Evolutionary conservation across 2,113 vertebrate species (phyloP), one percentile per base, ranked within the genome.

Genomic region (Phycodurus eques): DNA sequence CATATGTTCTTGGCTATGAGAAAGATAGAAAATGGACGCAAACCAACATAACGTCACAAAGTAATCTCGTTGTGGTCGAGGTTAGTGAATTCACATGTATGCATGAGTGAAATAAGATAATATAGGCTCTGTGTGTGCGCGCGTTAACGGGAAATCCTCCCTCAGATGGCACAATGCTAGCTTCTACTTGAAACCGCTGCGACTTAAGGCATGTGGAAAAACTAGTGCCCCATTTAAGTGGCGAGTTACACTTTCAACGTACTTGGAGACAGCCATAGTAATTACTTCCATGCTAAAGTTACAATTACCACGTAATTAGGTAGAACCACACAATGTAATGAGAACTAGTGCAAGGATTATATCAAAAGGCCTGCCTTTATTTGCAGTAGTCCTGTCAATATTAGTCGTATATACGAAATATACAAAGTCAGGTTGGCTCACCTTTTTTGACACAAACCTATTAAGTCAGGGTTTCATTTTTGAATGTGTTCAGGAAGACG

Each of bases 41-140:
- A 79, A 82, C 67, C 77, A 46, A 12, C 68, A 64, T 61, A 22
- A 76, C 35, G 49, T 81, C 80, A 76, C 49, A 59, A 39, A 79
- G 31, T 72, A 54, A 84, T 76, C 49, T 73, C 72, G 71, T 49
- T 79, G 72, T 75, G 83, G 73, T 71, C 73, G 70, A 75, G 69
- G 67, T 69, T 70, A 65, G 67, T 31, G 67, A 31, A 31, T 49
- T 61, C 31, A 39, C 33, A 63, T 72, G 73, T 68, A 64, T 67
- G 46, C 15, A 39, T 63, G 62, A 33, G 68, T 59, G 65, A 78
- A 76, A 84, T 74, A 67, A 78, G 47, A 77, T 70, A 72, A 71
- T 77, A 68, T 54, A 0, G 44, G 20, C 63, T 70, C 62, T 49
- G 11, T 57, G 61, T 49, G 66, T 49, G 11, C 51, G 61, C 44